Evolutionary conservation across 2,113 vertebrate species (phyloP), one percentile per base, ranked within the genome.

Genomic region (Caranx melampygus): DNA sequence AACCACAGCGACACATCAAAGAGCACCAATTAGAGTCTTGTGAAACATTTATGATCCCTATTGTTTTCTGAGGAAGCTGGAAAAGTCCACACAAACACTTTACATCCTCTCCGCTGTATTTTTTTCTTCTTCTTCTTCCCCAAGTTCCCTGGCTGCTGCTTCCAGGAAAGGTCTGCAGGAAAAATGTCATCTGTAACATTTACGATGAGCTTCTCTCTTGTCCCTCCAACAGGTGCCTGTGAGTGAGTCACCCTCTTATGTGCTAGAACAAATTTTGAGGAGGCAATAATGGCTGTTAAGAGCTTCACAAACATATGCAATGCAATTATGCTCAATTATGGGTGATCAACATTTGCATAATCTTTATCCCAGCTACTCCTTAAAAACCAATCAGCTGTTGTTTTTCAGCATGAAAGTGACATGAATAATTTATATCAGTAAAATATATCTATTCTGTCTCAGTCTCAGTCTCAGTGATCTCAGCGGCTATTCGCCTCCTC

Each of bases 341-440:
- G 89, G 81, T 84, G 87, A 91, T 90, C 89, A 86, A 87, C 90
- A 92, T 92, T 92, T 92, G 89, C 92, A 92, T 93, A 93, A 92
- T 93, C 91, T 92, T 91, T 94, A 91, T 89, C 82, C 87, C 76
- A 74, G 87, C 75, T 66, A 83, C 86, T 88, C 75, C 82, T 92
- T 83, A 83, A 91, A 87, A 90, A 87, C 87, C 91, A 91, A 90
- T 92, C 89, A 91, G 69, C 80, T 85, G 86, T 79, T 93, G 85
- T 92, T 90, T 88, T 87, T 74, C 86, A 78, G 83, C 73, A 52
- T 45, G 69, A 89, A 89, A 88, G 68, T 78, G 63, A 37, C 82
- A 92, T 93, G 88, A 91, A 92, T 93, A 90, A 91, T 93, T 91
- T 84, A 91, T 88, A 65, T 42, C 54, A 26, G 86, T 86, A 88